Conservation (phyloP, 2,888 invertebrate genomes). For the Torymus aiolomorphi region DNA sequence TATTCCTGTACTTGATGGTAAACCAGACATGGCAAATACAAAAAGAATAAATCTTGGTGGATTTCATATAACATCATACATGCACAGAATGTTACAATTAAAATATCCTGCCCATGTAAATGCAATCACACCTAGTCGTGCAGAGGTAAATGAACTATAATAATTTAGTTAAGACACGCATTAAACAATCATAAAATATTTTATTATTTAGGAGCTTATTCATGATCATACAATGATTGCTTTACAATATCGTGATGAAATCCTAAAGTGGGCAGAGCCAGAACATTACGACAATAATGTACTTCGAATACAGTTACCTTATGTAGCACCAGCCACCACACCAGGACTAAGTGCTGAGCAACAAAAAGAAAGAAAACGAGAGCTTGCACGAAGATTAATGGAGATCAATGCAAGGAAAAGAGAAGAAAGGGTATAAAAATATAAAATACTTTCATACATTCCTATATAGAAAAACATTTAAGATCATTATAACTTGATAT, state of each 20-base stretch:
- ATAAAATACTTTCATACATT: constrained; percentile 20
- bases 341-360: constrained; percentile 86
- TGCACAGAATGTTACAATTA: constrained; percentile 91
- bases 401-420: constrained; percentile 94
- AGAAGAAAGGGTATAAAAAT: constrained; percentile 82
- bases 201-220: constrained; percentile 81
- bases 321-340: constrained; percentile 80
- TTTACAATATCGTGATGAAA: constrained; percentile 86
- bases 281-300: constrained; percentile 91
- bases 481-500: too few relatives aligned
- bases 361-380: constrained; percentile 90
- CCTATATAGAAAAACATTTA: too few relatives aligned
- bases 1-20: constrained; percentile 87
- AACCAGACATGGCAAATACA: constrained; percentile 82
- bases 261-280: constrained; percentile 87
- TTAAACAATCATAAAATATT: not conserved
- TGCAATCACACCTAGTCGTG: constrained; percentile 89
- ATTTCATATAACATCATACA: constrained; percentile 88
- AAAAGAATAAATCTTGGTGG: constrained; percentile 93
- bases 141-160: constrained; percentile 79
- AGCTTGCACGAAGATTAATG: constrained; percentile 88
- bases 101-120: constrained; percentile 95
- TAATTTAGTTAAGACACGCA: constrained; percentile 4
- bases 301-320: constrained; percentile 91
- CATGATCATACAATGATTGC: constrained; percentile 89